These are phyloP conservation scores for Chalcosyrphus nemorum DNA, from an alignment of 2,888 invertebrate species.

Conservation along the genomic window DNA sequence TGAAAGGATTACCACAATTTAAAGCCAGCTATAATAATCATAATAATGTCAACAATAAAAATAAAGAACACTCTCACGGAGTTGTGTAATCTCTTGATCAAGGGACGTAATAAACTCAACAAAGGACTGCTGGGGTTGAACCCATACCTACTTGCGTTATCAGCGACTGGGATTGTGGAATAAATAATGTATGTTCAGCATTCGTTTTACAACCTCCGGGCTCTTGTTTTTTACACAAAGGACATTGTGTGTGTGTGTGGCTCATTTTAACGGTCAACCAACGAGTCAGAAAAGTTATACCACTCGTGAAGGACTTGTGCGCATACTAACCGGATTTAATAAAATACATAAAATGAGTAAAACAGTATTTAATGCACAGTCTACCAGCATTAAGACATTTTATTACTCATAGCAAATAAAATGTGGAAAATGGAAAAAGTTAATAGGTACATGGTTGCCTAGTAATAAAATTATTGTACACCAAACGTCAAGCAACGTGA, in stretches of 20 bases:
- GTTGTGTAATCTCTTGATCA: slow-evolving; percentile 28
- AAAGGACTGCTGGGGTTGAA: background rate
- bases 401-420: no score
- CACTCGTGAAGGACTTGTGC: background rate
- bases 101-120: slow-evolving; percentile 7
- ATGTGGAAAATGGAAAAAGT: no score
- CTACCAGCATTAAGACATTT: no score
- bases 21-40: slow-evolving; percentile 1
- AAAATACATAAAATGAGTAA: background rate
- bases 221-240: background rate
- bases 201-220: background rate
- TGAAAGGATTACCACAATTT: background rate
- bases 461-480: no score
- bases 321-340: background rate
- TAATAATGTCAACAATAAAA: slow-evolving; percentile 13
- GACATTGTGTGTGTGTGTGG: background rate
- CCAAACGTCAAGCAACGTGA: no score
- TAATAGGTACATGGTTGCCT: no score
- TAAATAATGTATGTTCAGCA: background rate
- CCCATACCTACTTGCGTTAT: background rate
- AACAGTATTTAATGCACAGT: background rate
- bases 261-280: background rate
- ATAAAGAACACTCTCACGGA: background rate
- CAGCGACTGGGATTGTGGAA: background rate
- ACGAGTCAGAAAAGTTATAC: background rate